phyloP scores from a whole-genome alignment of 2,113 vertebrate genomes.

The Ornithorhynchus anatinus region DNA sequence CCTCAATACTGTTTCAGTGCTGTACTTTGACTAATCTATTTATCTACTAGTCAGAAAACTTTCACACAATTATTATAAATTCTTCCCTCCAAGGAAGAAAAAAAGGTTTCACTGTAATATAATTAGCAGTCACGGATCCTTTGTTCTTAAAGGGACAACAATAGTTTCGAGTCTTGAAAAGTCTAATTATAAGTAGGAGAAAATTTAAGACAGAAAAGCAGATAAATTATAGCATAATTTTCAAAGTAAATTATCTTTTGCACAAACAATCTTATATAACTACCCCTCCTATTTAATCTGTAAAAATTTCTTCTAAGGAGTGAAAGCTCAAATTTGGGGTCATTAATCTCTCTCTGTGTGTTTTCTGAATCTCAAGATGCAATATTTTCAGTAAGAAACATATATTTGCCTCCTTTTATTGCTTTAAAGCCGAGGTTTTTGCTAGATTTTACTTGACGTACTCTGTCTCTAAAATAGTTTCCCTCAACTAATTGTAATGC shows the following conservation, averaged over 20 bases:
- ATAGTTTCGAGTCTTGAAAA: slow-evolving; percentile 63
- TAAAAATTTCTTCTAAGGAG: slow-evolving; percentile 57
- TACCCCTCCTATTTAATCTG: slow-evolving; percentile 43
- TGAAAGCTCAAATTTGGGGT: slow-evolving; percentile 33
- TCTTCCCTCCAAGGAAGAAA: slow-evolving; percentile 21
- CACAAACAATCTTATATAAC: slow-evolving; percentile 50
- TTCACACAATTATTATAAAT: slow-evolving; percentile 20
- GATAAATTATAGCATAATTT: slow-evolving; percentile 64
- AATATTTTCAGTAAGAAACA: slow-evolving; percentile 28
- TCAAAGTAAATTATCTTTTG: slow-evolving; percentile 63
- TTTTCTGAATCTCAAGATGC: slow-evolving; percentile 24
- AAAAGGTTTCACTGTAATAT: slow-evolving; percentile 44
- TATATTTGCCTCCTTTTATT: too few species aligned
- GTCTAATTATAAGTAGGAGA: slow-evolving; percentile 64
- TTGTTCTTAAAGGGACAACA: slow-evolving; percentile 60
- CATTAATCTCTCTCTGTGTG: slow-evolving; percentile 37
- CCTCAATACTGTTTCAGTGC: not conserved
- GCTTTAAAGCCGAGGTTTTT: too few species aligned
- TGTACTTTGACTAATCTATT: too few species aligned
- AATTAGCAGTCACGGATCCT: slow-evolving; percentile 62
- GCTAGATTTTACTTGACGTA: too few species aligned
- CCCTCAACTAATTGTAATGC: too few species aligned
- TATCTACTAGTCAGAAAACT: not conserved
- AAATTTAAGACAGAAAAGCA: slow-evolving; percentile 61
- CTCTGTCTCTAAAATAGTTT: too few species aligned